These are phyloP conservation scores for Astreopora myriophthalma DNA, from an alignment of 64 coral and sea anemone species.

Conservation along the genomic window DNA sequence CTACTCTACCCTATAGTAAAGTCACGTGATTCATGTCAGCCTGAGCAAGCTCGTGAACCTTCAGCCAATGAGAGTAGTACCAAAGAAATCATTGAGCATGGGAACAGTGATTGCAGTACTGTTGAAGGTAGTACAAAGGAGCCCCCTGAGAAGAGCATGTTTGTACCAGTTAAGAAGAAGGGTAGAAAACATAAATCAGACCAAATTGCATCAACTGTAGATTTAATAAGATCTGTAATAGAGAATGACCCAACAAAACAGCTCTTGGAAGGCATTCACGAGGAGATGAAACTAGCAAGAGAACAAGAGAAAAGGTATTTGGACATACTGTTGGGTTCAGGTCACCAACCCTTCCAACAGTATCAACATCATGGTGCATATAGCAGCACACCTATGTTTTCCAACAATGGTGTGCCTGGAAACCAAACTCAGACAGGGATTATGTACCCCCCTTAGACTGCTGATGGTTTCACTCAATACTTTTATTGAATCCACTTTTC, in stretches of 20 bases:
- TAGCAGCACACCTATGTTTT: conserved; percentile 51
- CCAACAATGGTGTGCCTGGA: conserved; percentile 38
- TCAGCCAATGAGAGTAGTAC: too few species aligned
- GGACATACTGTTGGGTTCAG: conserved; percentile 42
- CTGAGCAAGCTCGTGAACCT: too few species aligned
- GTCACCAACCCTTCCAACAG: conserved; percentile 39
- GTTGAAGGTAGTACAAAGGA: neutral
- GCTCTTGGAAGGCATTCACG: conserved; percentile 39
- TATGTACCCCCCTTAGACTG: conserved; percentile 34
- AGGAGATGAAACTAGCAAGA: conserved; percentile 49
- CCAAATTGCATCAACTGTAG: conserved; percentile 35
- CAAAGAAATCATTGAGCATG: too few species aligned
- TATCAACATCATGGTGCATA: conserved; percentile 34
- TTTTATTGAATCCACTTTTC: conserved; percentile 38
- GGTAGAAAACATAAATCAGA: conserved; percentile 45
- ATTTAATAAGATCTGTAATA: conserved; percentile 43
- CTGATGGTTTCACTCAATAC: conserved; percentile 35
- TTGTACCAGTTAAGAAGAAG: conserved; percentile 51
- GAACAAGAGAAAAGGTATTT: conserved; percentile 50
- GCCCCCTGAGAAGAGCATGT: conserved; percentile 29
- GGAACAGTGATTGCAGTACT: too few species aligned
- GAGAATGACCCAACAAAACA: conserved; percentile 50
- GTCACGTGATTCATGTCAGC: too few species aligned
- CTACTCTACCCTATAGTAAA: too few species aligned
- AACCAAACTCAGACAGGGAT: conserved; percentile 46